phyloP scores from a whole-genome alignment of 2,888 invertebrate species.

The Tridacna gigas region DNA sequence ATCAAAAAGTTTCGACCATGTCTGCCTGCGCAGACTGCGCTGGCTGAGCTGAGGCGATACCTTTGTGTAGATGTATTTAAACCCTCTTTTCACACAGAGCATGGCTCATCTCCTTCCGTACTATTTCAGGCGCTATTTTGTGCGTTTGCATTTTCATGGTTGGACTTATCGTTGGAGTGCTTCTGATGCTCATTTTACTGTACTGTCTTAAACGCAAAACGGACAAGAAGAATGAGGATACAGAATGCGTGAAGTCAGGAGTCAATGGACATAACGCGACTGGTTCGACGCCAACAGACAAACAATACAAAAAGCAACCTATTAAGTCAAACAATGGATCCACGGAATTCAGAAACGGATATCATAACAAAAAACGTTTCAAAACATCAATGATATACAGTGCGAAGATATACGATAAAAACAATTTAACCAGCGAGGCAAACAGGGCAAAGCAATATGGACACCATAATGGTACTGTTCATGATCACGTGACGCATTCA shows the following conservation, averaged over 20 bases:
- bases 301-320: neutral
- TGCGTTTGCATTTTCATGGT: neutral
- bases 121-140: neutral
- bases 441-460: too few species aligned
- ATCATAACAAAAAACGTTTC: neutral
- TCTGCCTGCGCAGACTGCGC: too few species aligned
- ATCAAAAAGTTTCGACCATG: too few species aligned
- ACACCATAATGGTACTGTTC: too few species aligned
- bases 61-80: too few species aligned
- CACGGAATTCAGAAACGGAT: neutral
- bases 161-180: neutral
- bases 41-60: too few species aligned
- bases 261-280: neutral
- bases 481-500: too few species aligned
- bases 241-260: neutral
- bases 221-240: neutral
- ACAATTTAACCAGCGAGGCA: too few species aligned
- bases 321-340: neutral
- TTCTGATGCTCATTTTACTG: neutral
- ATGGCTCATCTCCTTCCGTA: too few species aligned
- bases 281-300: neutral
- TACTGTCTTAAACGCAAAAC: neutral
- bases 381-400: neutral
- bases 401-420: neutral
- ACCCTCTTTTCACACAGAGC: too few species aligned